Evolutionary conservation across 2,888 invertebrate genomes (phyloP), one percentile per base, ranked within the genome.

Genomic region (Busseola fusca): DNA sequence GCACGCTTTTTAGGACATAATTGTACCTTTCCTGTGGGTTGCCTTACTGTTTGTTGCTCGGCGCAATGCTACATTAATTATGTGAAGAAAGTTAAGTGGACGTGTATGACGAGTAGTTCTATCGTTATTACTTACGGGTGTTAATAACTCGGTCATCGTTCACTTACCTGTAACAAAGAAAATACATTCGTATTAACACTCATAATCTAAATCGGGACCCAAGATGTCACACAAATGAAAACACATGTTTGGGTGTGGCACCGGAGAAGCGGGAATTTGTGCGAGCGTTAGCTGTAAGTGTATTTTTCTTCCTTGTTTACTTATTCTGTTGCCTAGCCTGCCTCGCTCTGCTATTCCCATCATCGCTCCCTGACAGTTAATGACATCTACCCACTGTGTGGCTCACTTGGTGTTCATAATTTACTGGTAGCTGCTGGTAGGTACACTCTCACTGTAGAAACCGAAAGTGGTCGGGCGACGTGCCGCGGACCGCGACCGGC

Each of bases 371-470:
- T 25, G 27, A 16, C 27, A 42, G 16, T 16, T 16, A 27, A 1
- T 27, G 25, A n/a, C 14, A 18, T n/a, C 14, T 64, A 10, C 12
- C 40, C 30, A 27, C 21, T 2, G 14, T 7, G n/a, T 27, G 48
- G 25, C n/a, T 27, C 37, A 30, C 50, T 56, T 21, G 67, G 69
- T 45, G 34, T 40, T 52, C 48, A 54, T 52, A 58, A 76, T 73
- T 74, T 79, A 76, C 65, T 69, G 66, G 64, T 71, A 69, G 74
- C 72, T 65, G n/a, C n/a, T n/a, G n/a, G 75, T 82, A 66, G 81
- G 88, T 83, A 66, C 87, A 89, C 90, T 90, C 90, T 89, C 90
- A 74, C 89, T 84, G 76, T 68, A 62, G 89, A 91, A 91, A 91
- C 87, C 54, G 90, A 91, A 90, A 91, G 91, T 83, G 72, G 86